These are phyloP conservation scores for Nyctibius bracteatus DNA, from an alignment of 2,113 vertebrate species.

Conservation along the genomic window DNA sequence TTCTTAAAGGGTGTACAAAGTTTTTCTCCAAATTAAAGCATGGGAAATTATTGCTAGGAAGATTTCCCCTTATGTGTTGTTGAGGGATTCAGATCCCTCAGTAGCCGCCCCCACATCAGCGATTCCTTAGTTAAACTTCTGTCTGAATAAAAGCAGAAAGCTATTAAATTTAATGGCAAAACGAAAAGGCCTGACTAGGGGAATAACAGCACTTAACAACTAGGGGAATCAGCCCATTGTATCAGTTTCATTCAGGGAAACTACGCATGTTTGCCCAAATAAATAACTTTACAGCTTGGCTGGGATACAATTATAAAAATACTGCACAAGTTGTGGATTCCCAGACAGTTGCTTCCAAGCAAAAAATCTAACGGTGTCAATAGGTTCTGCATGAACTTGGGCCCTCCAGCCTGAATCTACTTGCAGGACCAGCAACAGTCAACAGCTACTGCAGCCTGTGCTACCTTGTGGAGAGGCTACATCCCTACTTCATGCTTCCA, in stretches of 20 bases:
- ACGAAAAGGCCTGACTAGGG: neutral
- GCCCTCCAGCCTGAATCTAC: neutral
- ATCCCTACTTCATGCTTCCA: neutral
- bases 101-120: neutral
- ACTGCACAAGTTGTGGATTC: neutral
- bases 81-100: neutral
- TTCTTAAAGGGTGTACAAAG: neutral
- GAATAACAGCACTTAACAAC: neutral
- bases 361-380: neutral
- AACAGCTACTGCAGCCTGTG: neutral
- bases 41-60: neutral
- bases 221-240: neutral
- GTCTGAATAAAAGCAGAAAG: constrained; percentile 2
- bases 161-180: neutral
- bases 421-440: neutral
- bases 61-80: neutral
- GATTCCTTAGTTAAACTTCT: neutral
- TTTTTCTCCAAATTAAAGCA: neutral
- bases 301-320: neutral
- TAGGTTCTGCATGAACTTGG: neutral
- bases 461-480: neutral
- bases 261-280: neutral
- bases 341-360: neutral
- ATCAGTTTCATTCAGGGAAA: neutral
- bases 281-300: neutral